Evolutionary conservation across 1,140 invertebrate species (phyloP).

Genomic region (Neodiprion virginianus): DNA sequence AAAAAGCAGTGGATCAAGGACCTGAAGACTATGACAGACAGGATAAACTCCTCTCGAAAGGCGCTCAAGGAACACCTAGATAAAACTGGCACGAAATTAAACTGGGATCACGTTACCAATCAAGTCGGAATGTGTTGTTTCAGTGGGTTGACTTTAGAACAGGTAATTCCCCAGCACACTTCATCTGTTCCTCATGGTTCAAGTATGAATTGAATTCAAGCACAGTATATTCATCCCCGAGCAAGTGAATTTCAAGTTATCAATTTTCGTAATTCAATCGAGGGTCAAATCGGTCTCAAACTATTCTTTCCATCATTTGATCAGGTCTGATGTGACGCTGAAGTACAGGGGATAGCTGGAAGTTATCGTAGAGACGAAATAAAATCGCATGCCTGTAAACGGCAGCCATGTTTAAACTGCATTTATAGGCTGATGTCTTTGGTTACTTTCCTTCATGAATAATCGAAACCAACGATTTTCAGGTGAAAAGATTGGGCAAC

Average conservation of each 20-base stretch:
- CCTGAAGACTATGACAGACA: constrained; percentile 93
- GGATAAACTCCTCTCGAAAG: constrained; percentile 86
- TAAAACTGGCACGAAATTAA: constrained; percentile 78
- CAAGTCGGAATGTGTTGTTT: constrained; percentile 99
- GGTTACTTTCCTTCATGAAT: neutral
- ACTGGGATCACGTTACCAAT: constrained; percentile 93
- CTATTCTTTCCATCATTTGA: no score
- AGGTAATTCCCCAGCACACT: constrained; percentile 62
- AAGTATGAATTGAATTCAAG: no score
- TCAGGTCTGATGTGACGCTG: no score
- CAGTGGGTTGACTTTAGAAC: constrained; percentile 85
- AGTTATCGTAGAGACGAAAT: constrained; percentile 8
- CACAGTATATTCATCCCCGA: neutral
- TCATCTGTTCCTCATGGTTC: neutral
- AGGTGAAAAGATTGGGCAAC: constrained; percentile 87
- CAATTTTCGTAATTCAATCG: neutral
- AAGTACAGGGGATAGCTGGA: no score
- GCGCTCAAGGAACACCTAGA: constrained; percentile 76
- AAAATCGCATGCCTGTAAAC: neutral
- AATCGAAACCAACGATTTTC: constrained; percentile 37
- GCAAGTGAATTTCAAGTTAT: neutral
- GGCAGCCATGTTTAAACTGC: neutral
- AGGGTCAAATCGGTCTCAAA: neutral
- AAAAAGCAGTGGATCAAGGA: constrained; percentile 81
- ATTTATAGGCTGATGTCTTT: constrained; percentile 27